Conservation (phyloP, 2,888 invertebrate genomes). For the Tortricodes alternella region DNA sequence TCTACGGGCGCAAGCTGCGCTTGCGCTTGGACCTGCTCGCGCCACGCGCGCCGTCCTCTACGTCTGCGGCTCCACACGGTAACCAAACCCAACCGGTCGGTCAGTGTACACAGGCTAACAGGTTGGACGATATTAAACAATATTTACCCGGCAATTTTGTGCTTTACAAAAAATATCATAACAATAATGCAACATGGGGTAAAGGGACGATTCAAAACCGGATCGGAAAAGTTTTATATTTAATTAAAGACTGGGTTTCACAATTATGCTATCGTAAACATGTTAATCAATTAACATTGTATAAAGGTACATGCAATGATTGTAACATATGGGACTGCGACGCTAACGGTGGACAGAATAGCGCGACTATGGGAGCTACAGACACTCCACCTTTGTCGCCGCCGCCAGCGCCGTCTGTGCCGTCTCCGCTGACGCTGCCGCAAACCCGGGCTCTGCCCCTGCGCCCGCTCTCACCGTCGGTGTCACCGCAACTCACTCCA, state of each 20-base stretch:
- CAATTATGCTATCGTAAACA: neutral
- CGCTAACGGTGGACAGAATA: neutral
- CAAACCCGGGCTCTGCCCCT: too few relatives aligned
- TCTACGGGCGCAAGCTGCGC: neutral
- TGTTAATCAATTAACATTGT: neutral
- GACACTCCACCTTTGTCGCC: neutral
- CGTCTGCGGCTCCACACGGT: neutral
- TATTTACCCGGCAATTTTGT: neutral
- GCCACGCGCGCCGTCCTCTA: neutral
- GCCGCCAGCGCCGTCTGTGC: too few relatives aligned
- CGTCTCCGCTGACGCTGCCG: too few relatives aligned
- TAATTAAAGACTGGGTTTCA: neutral
- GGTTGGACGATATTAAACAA: too few relatives aligned
- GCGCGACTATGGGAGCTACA: neutral
- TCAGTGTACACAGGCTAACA: slow-evolving; percentile 11
- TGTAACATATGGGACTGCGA: neutral
- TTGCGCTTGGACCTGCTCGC: neutral
- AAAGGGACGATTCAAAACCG: slow-evolving; percentile 1
- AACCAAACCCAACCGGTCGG: neutral
- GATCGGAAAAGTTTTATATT: neutral
- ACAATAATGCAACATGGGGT: neutral
- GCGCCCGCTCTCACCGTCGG: too few relatives aligned
- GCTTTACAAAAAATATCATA: neutral
- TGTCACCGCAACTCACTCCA: neutral
- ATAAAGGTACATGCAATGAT: neutral